phyloP scores from a whole-genome alignment of 23 tunicate genomes.

The Oikopleura vanhoeffeni region DNA sequence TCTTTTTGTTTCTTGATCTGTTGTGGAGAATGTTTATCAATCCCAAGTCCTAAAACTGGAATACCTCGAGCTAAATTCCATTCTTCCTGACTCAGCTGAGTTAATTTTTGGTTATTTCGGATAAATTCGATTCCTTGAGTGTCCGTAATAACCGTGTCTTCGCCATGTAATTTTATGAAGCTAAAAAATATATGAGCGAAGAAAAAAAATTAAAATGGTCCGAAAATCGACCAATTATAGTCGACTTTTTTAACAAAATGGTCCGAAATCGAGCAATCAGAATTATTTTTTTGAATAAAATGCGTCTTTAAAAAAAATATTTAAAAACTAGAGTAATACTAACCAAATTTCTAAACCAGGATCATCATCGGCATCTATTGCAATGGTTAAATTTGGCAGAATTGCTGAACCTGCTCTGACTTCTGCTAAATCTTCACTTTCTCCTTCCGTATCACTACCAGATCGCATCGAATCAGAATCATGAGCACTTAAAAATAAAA shows the following conservation, averaged over 20 bases:
- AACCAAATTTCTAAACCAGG: slow-evolving; percentile 2
- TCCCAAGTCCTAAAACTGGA: background rate
- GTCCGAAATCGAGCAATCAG: too few relatives aligned
- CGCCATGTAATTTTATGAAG: too few relatives aligned
- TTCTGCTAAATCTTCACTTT: background rate
- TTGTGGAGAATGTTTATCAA: background rate
- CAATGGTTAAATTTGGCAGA: background rate
- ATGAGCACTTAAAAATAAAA: background rate
- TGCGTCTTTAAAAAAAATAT: too few relatives aligned
- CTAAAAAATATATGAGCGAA: too few relatives aligned
- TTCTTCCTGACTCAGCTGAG: background rate
- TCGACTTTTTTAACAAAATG: too few relatives aligned
- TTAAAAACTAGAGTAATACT: too few relatives aligned
- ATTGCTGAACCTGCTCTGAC: slow-evolving; percentile 6
- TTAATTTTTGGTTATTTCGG: background rate
- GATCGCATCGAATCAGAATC: slow-evolving; percentile 2
- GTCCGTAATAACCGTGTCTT: too few relatives aligned
- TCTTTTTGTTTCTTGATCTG: background rate
- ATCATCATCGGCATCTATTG: background rate
- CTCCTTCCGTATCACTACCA: background rate
- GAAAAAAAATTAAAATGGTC: too few relatives aligned
- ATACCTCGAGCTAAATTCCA: slow-evolving; percentile 3
- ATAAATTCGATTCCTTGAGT: background rate
- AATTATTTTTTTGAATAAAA: too few relatives aligned
- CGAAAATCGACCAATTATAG: too few relatives aligned